A percentile compares a stretch with the other conserved stretches of the same genome.
Conservation (phyloP, 2,113 vertebrate genomes). For the Vulpes vulpes region DNA sequence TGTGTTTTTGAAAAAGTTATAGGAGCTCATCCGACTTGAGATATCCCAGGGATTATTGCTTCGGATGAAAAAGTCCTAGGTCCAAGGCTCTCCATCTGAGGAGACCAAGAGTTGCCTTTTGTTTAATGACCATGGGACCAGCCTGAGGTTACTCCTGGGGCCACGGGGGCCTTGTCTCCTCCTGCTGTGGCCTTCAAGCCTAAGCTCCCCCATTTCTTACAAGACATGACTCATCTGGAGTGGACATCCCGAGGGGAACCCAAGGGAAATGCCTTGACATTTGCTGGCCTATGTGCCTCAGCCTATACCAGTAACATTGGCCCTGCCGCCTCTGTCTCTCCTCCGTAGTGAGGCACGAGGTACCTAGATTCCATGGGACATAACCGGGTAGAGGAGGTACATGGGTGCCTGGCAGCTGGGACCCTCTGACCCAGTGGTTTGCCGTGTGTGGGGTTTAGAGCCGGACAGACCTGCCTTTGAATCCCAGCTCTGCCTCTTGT, state of each 20-base stretch:
- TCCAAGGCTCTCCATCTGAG: background rate
- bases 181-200: background rate
- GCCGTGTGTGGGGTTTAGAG: background rate
- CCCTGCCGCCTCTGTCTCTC: background rate
- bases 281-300: background rate
- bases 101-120: background rate
- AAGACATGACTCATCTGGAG: background rate
- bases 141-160: background rate
- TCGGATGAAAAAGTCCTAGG: background rate
- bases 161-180: background rate
- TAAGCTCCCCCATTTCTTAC: background rate
- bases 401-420: background rate
- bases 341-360: background rate
- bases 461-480: background rate
- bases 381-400: no score
- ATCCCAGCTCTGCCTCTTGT: background rate
- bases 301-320: accelerated
- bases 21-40: background rate
- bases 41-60: background rate
- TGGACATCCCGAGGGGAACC: background rate
- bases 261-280: background rate
- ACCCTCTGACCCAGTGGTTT: background rate
- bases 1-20: background rate
- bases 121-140: background rate
- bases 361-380: background rate